phyloP scores from a whole-genome alignment of 1,140 invertebrate species.

The Apis laboriosa region DNA sequence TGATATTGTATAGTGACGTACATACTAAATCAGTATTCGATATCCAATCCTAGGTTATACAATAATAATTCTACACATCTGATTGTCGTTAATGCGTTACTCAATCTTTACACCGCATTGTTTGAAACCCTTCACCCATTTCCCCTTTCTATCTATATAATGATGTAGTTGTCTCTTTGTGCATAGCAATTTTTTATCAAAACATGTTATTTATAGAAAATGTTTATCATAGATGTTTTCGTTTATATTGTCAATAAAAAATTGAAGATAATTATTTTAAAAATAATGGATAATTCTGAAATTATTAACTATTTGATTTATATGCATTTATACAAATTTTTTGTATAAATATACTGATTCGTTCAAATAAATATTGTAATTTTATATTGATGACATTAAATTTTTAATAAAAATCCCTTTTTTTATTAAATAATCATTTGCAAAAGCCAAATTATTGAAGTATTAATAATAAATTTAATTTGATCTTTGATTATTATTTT shows the following conservation, averaged over 20 bases:
- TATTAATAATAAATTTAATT: too few relatives aligned
- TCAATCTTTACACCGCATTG: slow-evolving; percentile 50
- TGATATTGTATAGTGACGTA: slow-evolving; percentile 17
- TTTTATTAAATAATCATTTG: too few relatives aligned
- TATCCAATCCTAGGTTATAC: slow-evolving; percentile 24
- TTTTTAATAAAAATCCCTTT: too few relatives aligned
- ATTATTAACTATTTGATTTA: not conserved
- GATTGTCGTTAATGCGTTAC: slow-evolving; percentile 65
- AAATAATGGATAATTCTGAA: not conserved
- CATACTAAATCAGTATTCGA: slow-evolving; percentile 1
- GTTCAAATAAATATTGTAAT: not conserved
- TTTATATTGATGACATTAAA: not conserved
- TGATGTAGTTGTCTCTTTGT: not conserved
- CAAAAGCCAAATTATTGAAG: too few relatives aligned
- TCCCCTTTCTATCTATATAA: slow-evolving; percentile 40
- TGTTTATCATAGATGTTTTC: not conserved
- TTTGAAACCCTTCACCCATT: slow-evolving; percentile 63
- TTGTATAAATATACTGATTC: not conserved
- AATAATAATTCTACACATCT: slow-evolving; percentile 63
- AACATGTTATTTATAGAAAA: not conserved
- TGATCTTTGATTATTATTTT: too few relatives aligned
- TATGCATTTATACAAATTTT: not conserved
- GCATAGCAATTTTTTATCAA: not conserved
- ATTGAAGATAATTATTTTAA: not conserved
- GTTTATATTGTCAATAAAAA: not conserved